A percentile compares a stretch with the other conserved stretches of the same genome.
Conservation (phyloP, 1,140 invertebrate species). For the Pteromalus puparum region DNA sequence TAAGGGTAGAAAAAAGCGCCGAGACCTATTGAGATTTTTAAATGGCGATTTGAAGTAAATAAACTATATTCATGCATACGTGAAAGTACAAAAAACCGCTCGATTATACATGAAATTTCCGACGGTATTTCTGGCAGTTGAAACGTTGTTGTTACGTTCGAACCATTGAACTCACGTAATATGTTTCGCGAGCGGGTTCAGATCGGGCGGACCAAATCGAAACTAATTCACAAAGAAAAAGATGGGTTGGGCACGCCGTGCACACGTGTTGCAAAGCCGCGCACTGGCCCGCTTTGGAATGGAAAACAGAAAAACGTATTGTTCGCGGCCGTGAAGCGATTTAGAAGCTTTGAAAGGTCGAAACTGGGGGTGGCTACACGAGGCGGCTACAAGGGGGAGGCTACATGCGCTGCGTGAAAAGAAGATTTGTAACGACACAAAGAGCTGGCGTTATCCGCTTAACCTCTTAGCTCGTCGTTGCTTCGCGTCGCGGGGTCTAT, state of each 20-base stretch:
- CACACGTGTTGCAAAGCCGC: background rate
- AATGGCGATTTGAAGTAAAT: too few species aligned
- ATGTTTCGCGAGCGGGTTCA: background rate
- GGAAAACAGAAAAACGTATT: background rate
- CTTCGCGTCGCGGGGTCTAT: background rate
- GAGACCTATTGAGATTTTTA: too few species aligned
- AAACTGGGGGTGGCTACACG: background rate
- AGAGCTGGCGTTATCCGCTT: background rate
- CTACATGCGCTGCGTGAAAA: background rate
- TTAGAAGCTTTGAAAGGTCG: conserved; percentile 3
- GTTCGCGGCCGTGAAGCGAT: background rate
- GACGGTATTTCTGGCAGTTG: background rate
- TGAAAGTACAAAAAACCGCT: too few species aligned
- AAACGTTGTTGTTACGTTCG: background rate
- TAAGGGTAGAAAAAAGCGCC: too few species aligned
- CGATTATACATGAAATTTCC: too few species aligned
- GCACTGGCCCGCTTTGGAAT: background rate
- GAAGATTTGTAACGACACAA: background rate
- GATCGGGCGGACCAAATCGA: background rate
- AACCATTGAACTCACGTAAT: background rate
- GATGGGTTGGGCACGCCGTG: too few species aligned
- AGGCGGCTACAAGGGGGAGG: too few species aligned
- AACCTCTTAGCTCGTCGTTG: background rate
- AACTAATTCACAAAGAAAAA: background rate
- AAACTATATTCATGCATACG: too few species aligned